A percentile compares a stretch with the other conserved stretches of the same genome.
Evolutionary conservation across 2,113 vertebrate species (phyloP).

Genomic region (Sylvia atricapilla): DNA sequence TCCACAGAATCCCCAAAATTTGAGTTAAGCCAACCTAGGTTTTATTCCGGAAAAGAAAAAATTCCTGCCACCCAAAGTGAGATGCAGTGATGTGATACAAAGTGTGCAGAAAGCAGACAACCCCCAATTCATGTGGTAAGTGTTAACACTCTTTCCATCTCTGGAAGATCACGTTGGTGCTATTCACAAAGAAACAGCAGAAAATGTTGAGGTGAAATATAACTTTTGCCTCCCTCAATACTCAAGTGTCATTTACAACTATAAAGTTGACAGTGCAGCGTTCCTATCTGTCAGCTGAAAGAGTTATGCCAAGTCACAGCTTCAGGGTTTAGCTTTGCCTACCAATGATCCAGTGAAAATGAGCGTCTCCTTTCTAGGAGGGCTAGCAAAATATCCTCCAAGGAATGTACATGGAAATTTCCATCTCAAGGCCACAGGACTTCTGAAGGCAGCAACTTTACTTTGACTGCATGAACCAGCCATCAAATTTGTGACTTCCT

Average conservation of each 20-base stretch:
- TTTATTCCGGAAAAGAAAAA: neutral
- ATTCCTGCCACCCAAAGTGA: neutral
- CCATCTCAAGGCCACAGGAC: neutral
- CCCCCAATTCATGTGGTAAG: neutral
- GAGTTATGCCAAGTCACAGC: neutral
- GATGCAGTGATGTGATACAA: neutral
- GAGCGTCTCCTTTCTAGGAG: neutral
- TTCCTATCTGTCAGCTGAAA: conserved; percentile 18
- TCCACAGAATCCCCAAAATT: neutral
- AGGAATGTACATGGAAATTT: fast-evolving
- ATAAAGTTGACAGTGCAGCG: conserved; percentile 1
- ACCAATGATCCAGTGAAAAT: neutral
- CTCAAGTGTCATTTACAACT: conserved; percentile 11
- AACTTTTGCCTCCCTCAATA: conserved; percentile 23
- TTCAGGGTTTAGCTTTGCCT: neutral
- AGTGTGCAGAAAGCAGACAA: neutral
- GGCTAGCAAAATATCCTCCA: neutral
- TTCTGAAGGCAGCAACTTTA: neutral
- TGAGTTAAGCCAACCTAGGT: neutral
- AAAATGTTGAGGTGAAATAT: conserved; percentile 5
- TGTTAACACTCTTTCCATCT: neutral
- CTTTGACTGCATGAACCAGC: neutral
- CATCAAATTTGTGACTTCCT: neutral
- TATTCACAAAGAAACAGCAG: neutral
- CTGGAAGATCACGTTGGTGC: neutral